Conservation (phyloP, 2,888 invertebrate genomes). For the Nymphalis c-album region DNA sequence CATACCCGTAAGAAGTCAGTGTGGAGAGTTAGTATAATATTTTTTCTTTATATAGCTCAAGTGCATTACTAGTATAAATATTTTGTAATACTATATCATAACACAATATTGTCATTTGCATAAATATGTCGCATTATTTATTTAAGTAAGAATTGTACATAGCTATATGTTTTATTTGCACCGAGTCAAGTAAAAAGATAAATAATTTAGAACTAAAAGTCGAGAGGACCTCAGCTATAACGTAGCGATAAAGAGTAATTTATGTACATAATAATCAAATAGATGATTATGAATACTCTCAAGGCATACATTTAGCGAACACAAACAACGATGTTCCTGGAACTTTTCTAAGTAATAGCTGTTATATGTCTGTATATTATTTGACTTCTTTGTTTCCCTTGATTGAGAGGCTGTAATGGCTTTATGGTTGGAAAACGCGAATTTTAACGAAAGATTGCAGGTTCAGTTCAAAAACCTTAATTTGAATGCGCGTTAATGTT, state of each 20-base stretch:
- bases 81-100: too few species aligned
- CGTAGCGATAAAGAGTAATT: conserved; percentile 33
- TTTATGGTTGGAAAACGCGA: too few species aligned
- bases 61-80: too few species aligned
- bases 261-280: conserved; percentile 38
- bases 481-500: too few species aligned
- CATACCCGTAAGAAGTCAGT: too few species aligned
- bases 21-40: too few species aligned
- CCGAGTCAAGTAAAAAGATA: conserved; percentile 6
- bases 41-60: too few species aligned
- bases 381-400: conserved; percentile 8
- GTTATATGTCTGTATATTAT: conserved; percentile 15
- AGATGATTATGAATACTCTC: conserved; percentile 37
- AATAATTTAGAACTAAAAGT: conserved; percentile 29
- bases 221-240: conserved; percentile 33
- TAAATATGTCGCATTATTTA: conserved; percentile 3
- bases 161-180: conserved; percentile 8
- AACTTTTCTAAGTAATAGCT: conserved; percentile 36
- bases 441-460: too few species aligned
- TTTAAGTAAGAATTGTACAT: conserved; percentile 9
- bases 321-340: conserved; percentile 33
- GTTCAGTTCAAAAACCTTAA: too few species aligned
- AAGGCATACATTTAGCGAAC: conserved; percentile 33
- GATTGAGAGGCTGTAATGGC: background rate
- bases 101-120: conserved; percentile 32